Conservation (phyloP, 2,113 vertebrate genomes). For the Crotophaga sulcirostris region DNA sequence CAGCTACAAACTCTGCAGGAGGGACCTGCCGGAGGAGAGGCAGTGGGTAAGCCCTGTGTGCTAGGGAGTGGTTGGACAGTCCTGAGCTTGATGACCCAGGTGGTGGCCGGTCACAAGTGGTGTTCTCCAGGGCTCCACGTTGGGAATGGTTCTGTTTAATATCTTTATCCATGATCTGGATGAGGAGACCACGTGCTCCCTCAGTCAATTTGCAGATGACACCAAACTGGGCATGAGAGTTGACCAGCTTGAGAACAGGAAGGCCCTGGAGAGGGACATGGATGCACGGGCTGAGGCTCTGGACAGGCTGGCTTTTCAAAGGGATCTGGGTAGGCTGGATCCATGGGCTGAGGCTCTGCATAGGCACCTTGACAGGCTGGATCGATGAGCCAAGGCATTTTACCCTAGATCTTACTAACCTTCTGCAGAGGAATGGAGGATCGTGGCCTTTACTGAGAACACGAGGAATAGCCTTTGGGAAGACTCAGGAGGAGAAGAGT, state of each 20-base stretch:
- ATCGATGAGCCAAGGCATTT: background rate
- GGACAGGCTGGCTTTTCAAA: no score
- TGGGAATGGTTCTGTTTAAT: no score
- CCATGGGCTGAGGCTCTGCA: fast-evolving
- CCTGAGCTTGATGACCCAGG: fast-evolving
- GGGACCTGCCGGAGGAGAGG: background rate
- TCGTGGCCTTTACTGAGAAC: background rate
- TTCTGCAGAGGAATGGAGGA: background rate
- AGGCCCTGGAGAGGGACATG: no score
- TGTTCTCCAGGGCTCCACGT: background rate
- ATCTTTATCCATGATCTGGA: fast-evolving
- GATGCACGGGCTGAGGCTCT: background rate
- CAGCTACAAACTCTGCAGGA: background rate
- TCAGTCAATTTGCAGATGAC: fast-evolving
- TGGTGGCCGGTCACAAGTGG: fast-evolving
- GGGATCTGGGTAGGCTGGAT: background rate
- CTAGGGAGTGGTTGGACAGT: no score
- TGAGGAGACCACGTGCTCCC: fast-evolving
- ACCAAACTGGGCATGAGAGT: fast-evolving
- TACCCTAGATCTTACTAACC: background rate
- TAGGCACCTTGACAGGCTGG: no score
- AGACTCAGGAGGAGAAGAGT: conserved; percentile 9
- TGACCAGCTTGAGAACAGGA: no score
- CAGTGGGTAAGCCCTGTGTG: fast-evolving
- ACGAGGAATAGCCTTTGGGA: background rate